Evolutionary conservation across 2,797 vertebrate genomes (phyloP), one percentile per base, ranked within the genome.

Genomic region (Rhabdomys pumilio): DNA sequence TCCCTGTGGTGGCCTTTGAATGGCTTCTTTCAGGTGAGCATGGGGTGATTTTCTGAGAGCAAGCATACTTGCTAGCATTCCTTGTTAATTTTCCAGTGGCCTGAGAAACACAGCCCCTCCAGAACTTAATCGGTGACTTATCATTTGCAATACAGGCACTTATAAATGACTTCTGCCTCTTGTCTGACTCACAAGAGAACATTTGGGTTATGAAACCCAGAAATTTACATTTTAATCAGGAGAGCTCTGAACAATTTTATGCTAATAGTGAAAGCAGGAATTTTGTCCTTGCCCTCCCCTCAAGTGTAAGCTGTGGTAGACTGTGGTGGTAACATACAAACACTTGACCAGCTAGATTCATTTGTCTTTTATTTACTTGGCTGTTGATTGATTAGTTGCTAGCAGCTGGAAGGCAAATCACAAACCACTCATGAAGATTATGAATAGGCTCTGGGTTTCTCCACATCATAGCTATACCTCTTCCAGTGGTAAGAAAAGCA

Each of bases 181-280:
- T 34, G 1, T 86, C 31, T 90, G 22, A 7, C 41, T 95, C 91
- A 91, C 73, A 94, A 93, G 50, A 91, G 89, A 38, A 72, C 41
- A 67, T 89, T 80, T 88, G 44, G 53, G 57, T 50, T 87, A 26
- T 93, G 85, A 95, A 93, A 93, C 82, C 31, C 80, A 81, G 84
- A 92, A 86, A 65, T 96, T 96, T 94, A 81, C 94, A 92, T 96
- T 96, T 96, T 92, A 92, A 94, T 96, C 41, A 5, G 82, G 89
- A 96, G 57, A 96, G 85, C 14, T 44, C 83, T 84, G 55, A 73
- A 76, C 14, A 65, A 57, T 77, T 97, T 96, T 91, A 91, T 22
- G 29, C 65, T 57, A 20, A 94, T 34, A 22, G 3, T 80, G 44
- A 96, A 95, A 94, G 50, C 24, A 93, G 88, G 59, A 38, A 83